Base-by-base conservation (phyloP, 35 echinoderm and acorn worm genomes). In the Apostichopus parvimensis region DNA sequence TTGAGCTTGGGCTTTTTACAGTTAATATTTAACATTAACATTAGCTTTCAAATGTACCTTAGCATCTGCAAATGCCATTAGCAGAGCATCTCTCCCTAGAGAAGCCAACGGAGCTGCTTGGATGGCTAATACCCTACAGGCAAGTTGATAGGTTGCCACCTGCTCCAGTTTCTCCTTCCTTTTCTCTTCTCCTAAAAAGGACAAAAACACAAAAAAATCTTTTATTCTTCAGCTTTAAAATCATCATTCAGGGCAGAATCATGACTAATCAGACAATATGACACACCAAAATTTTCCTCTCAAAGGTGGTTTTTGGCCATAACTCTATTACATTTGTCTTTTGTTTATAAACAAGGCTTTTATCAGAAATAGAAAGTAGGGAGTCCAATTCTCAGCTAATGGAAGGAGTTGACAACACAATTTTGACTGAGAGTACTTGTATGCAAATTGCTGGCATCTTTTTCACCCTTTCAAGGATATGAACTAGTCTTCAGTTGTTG, bases 131-230 rank as follows among this genome's bases (percentile, higher is more conserved):
- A 99, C 91, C 53, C 92, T 93, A 7, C 93, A 95, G 84, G 82
- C 94, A 26, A 99, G 83, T 58, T 85, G 88, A 57, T 93, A 99
- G 0, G 93, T 91, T 5, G 79, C 93, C 18, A 95, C 26, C n/a
- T 99, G 93, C 75, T 99, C 95, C 56, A 99, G 73, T 71, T 96
- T 99, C 15, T 99, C 90, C 60, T 94, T 94, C 94, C 92, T 96
- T 9, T 91, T 87, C 77, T 96, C 95, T 4, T 90, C 72, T 56
- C 79, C 86, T 95, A 85, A 34, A 22, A 59, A 93, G 9, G 73
- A 53, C 77, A 25, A 24, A 0, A 57, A 5, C 26, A 82, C 8
- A 78, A 45, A 11, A 78, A 78, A 1, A 0, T 45, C 0, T 28
- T 45, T 45, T 45, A 75, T 75, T 75, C 1, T 75, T 14, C 14